Percentiles rank a stretch among this genome's conserved stretches.
These are phyloP conservation scores for Dorcus hopei DNA, from an alignment of 2,888 invertebrate genomes.

Conservation along the genomic window DNA sequence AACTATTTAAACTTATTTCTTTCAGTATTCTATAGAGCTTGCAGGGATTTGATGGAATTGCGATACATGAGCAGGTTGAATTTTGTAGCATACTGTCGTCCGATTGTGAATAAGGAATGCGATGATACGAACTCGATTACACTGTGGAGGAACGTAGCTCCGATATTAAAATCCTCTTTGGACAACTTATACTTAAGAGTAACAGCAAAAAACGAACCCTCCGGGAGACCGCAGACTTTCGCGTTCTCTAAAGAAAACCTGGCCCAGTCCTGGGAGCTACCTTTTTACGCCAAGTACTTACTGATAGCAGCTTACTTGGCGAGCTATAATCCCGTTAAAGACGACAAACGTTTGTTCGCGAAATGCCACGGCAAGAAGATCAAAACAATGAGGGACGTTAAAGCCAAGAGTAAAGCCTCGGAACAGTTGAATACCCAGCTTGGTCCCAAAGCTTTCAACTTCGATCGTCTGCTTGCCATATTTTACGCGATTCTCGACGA, in stretches of 20 bases:
- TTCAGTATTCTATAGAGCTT: slow-evolving; percentile 79
- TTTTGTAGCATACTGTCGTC: slow-evolving; percentile 76
- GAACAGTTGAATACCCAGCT: slow-evolving; percentile 65
- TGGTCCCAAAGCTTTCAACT: slow-evolving; percentile 79
- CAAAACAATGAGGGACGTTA: slow-evolving; percentile 61
- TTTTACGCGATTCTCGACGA: slow-evolving; percentile 86
- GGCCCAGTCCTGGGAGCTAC: slow-evolving; percentile 72
- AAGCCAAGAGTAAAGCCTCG: slow-evolving; percentile 57
- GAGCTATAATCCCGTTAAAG: slow-evolving; percentile 86
- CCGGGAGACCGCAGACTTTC: slow-evolving; percentile 18
- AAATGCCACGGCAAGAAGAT: slow-evolving; percentile 73
- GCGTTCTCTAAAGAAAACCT: slow-evolving; percentile 42
- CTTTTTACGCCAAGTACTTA: slow-evolving; percentile 86
- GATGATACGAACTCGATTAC: slow-evolving; percentile 62
- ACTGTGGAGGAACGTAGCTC: slow-evolving; percentile 78
- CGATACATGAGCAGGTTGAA: slow-evolving; percentile 74
- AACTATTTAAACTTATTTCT: slow-evolving; percentile 81
- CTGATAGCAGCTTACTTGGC: slow-evolving; percentile 89
- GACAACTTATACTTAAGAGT: slow-evolving; percentile 75
- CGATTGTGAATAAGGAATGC: slow-evolving; percentile 66
- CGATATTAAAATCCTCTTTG: slow-evolving; percentile 69
- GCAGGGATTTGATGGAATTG: slow-evolving; percentile 81
- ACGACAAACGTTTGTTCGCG: slow-evolving; percentile 83
- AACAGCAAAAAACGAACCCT: slow-evolving; percentile 36
- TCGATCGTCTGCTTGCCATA: slow-evolving; percentile 81